Evolutionary conservation across 2,888 invertebrate species (phyloP).

Genomic region (Drosophila demipolita): DNA sequence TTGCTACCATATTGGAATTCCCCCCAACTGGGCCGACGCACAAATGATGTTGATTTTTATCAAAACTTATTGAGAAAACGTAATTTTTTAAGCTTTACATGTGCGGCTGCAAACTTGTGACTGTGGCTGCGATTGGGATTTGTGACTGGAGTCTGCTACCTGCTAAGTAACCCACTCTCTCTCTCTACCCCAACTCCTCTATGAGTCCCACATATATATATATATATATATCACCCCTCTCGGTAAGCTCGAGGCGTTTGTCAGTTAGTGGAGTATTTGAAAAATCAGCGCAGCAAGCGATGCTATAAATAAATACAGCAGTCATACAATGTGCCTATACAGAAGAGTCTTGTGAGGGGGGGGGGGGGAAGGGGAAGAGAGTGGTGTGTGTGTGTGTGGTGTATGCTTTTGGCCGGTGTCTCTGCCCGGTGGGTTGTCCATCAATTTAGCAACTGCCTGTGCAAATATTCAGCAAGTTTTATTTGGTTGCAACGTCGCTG

Average conservation of each 20-base stretch:
- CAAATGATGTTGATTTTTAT: constrained; percentile 82
- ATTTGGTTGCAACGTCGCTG: constrained; percentile 61
- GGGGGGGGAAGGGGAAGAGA: background rate
- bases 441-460: constrained; percentile 76
- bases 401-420: constrained; percentile 32
- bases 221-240: background rate
- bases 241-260: constrained; percentile 44
- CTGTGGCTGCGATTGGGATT: constrained; percentile 18
- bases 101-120: constrained; percentile 14
- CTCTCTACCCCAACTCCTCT: background rate
- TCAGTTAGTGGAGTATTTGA: constrained; percentile 70
- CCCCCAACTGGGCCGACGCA: constrained; percentile 75
- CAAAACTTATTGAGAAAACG: constrained; percentile 81
- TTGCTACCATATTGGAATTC: constrained; percentile 80
- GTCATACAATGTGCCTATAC: constrained; percentile 55
- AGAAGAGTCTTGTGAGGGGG: background rate
- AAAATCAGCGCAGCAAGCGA: constrained; percentile 70
- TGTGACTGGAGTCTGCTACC: constrained; percentile 21
- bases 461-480: constrained; percentile 76
- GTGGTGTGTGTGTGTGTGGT: background rate
- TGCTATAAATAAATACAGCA: constrained; percentile 71
- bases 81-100: constrained; percentile 78
- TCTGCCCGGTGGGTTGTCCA: constrained; percentile 70
- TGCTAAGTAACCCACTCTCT: background rate
- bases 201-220: background rate